A percentile compares a stretch with the other conserved stretches of the same genome.
Evolutionary conservation across 2,113 vertebrate species (phyloP).

Genomic region (Odocoileus hemionus): DNA sequence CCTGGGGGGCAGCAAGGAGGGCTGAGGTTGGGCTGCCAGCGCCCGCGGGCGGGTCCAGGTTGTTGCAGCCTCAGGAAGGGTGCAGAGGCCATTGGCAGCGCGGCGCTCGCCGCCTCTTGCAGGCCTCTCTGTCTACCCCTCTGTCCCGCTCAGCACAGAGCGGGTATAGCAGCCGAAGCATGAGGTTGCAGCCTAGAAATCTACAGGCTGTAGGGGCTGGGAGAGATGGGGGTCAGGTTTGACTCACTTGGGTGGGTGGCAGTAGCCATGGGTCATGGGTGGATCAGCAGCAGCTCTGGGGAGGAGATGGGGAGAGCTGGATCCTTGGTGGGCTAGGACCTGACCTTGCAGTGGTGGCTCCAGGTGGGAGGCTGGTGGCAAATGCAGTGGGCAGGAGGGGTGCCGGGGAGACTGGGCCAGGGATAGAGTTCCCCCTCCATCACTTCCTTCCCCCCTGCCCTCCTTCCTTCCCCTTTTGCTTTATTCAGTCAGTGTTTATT

Average conservation of each 20-base stretch:
- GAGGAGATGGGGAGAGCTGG: too few relatives aligned
- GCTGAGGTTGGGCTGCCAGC: rapidly evolving
- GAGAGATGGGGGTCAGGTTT: background rate
- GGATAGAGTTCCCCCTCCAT: rapidly evolving
- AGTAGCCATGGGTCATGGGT: background rate
- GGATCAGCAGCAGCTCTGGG: background rate
- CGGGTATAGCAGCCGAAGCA: background rate
- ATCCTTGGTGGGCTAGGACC: background rate
- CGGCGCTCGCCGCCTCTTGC: rapidly evolving
- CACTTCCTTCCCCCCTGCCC: too few relatives aligned
- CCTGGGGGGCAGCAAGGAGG: background rate
- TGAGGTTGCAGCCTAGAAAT: background rate
- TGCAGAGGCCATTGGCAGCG: rapidly evolving
- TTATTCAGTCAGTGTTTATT: background rate
- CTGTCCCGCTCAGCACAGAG: too few relatives aligned
- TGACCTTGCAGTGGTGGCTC: background rate
- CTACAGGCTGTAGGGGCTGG: too few relatives aligned
- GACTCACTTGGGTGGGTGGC: background rate
- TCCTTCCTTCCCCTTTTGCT: background rate
- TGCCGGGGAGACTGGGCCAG: too few relatives aligned
- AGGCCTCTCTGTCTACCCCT: background rate
- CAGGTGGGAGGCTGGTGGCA: background rate
- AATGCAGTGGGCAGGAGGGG: rapidly evolving
- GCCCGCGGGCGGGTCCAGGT: rapidly evolving
- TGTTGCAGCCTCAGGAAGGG: background rate